phyloP scores from a whole-genome alignment of 1,140 invertebrate genomes.

The Plectrocnemia conspersa region DNA sequence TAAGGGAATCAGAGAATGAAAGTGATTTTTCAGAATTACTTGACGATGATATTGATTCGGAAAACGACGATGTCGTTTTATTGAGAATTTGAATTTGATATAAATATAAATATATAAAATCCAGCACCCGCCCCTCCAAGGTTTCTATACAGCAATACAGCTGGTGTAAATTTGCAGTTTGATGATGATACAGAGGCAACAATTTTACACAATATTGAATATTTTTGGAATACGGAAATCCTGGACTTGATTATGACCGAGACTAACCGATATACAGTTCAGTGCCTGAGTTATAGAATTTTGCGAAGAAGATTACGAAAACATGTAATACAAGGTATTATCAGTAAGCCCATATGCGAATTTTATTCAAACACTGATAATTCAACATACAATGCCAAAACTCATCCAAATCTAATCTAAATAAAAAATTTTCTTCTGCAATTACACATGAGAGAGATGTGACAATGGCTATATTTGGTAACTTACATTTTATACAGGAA shows the following conservation, averaged over 20 bases:
- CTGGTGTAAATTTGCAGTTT: constrained; percentile 4
- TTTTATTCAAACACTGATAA: constrained; percentile 9
- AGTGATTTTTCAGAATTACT: constrained; percentile 12
- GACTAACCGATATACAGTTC: constrained; percentile 8
- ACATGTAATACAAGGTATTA: background rate
- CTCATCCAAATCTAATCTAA: constrained; percentile 5
- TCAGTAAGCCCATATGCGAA: constrained; percentile 1
- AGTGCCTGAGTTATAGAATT: constrained; percentile 4
- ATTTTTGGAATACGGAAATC: constrained; percentile 8
- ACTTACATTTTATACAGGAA: too few species aligned
- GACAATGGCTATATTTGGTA: too few species aligned
- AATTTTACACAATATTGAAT: constrained; percentile 5
- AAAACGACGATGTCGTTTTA: constrained; percentile 2
- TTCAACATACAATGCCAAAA: constrained; percentile 9
- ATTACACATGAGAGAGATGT: too few species aligned
- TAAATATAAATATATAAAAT: constrained; percentile 7
- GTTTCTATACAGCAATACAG: constrained; percentile 2
- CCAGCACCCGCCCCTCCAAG: constrained; percentile 4
- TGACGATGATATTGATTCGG: constrained; percentile 14
- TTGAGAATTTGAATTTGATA: constrained; percentile 3
- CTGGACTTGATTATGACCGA: constrained; percentile 4
- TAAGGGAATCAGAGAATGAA: constrained; percentile 12
- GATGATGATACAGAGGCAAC: background rate
- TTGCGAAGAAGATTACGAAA: constrained; percentile 1
- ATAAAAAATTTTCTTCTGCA: too few species aligned